Percentiles rank a stretch among this genome's conserved stretches.
Evolutionary conservation across 2,797 vertebrate species (phyloP).

Genomic region (Acanthurus leucopareius): DNA sequence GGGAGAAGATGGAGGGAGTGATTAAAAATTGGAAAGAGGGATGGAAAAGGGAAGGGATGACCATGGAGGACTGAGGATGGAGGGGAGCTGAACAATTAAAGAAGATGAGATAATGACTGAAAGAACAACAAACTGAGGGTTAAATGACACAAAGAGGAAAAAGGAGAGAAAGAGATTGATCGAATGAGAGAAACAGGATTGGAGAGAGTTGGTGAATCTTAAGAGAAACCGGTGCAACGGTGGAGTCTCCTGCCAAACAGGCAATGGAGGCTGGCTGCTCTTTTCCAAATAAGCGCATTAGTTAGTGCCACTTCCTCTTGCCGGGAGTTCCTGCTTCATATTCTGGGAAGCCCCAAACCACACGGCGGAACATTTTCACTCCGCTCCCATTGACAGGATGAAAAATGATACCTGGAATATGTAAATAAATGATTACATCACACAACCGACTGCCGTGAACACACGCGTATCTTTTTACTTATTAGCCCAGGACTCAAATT

Average conservation of each 20-base stretch:
- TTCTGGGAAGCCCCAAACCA: constrained; percentile 58
- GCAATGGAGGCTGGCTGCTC: constrained; percentile 34
- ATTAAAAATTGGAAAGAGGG: no score
- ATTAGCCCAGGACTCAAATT: constrained; percentile 21
- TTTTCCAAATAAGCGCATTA: constrained; percentile 74
- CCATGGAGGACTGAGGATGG: constrained; percentile 2
- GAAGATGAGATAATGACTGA: constrained; percentile 44
- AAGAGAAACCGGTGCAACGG: constrained; percentile 78
- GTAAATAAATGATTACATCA: constrained; percentile 77
- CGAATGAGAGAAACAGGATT: constrained; percentile 21
- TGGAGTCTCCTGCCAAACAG: constrained; percentile 64
- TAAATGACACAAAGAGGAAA: constrained; percentile 15
- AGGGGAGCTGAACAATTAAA: constrained; percentile 27
- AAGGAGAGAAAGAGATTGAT: not conserved
- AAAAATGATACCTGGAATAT: constrained; percentile 76
- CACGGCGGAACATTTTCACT: constrained; percentile 68
- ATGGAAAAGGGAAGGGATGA: constrained; percentile 9
- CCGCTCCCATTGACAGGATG: constrained; percentile 66
- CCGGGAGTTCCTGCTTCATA: constrained; percentile 64
- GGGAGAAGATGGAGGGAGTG: no score
- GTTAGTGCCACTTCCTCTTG: constrained; percentile 72
- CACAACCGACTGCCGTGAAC: constrained; percentile 27
- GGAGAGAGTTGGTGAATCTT: constrained; percentile 46
- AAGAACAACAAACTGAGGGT: constrained; percentile 40
- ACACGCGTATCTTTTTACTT: constrained; percentile 23